These are phyloP conservation scores for Cerastoderma edule DNA, from an alignment of 2,888 invertebrate species.

Conservation along the genomic window DNA sequence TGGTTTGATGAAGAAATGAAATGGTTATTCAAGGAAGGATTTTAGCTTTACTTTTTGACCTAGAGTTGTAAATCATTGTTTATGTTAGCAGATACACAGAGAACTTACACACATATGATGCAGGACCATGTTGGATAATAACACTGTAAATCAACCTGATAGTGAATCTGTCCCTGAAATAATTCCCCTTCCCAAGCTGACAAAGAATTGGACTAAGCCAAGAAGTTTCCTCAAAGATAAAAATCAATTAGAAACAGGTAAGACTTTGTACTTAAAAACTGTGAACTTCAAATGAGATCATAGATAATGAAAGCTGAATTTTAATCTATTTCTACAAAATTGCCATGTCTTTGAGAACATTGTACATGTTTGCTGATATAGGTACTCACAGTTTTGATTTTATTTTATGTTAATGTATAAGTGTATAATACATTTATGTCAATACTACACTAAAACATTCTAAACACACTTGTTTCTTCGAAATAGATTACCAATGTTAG, in stretches of 20 bases:
- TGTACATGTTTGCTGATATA: background rate
- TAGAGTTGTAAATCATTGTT: too few species aligned
- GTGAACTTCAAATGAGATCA: background rate
- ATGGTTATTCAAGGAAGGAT: too few species aligned
- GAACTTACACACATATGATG: too few species aligned
- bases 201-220: background rate
- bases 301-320: background rate
- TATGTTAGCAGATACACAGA: too few species aligned
- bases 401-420: background rate
- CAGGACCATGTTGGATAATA: too few species aligned
- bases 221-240: conserved; percentile 38
- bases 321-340: background rate
- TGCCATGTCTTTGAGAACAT: background rate
- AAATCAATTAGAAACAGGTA: conserved; percentile 50
- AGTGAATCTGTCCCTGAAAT: too few species aligned
- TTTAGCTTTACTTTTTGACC: too few species aligned
- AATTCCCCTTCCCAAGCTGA: too few species aligned
- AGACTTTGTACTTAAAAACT: background rate
- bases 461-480: too few species aligned
- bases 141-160: too few species aligned
- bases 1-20: too few species aligned
- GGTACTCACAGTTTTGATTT: background rate
- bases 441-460: too few species aligned
- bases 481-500: background rate
- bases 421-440: background rate